Base-by-base conservation (phyloP, 2,888 invertebrate genomes). In the Trissolcus brochymenae region DNA sequence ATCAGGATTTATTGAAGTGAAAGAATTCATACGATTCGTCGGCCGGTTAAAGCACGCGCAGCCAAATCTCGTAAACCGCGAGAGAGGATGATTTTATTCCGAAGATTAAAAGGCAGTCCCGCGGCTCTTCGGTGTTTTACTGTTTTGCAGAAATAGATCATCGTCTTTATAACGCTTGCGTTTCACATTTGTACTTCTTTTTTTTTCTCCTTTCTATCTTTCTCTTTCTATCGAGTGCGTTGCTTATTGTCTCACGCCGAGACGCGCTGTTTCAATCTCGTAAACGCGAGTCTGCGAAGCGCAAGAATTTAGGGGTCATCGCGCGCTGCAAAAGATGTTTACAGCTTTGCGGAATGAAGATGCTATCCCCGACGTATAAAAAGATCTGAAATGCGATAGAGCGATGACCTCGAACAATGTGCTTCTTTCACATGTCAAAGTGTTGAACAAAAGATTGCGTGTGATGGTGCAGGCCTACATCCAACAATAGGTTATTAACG, bases 61-160 rank as follows among this genome's bases (percentile, higher is more conserved):
- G 51, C 53, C 55, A 35, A 55, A 67, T 59, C 59, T 60, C 68
- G 61, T 74, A 78, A 78, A 73, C 60, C 46, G 46, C 51, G 14
- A 35, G 25, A 25, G 25, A 25, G 13, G 54, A 68, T 55, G 56
- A 70, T 57, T 74, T 74, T 61, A 72, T 74, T 74, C 43, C 70
- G 54, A 74, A 78, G 78, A 78, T 78, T 74, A 78, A 70, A 78
- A 64, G 70, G 70, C 68, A 68, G 68, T n/a, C 14, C 53, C 11
- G 64, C 77, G 53, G 41, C 67, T 11, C 6, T n/a, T 7, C n/a
- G 50, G 25, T 51, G 60, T 62, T 77, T 77, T 64, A 61, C 64
- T 67, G 66, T 61, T 76, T 62, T 76, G 61, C 61, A 72, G 74
- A 66, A 74, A 62, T 53, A 62, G 67, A 62, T 49, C 43, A 57